These are phyloP conservation scores for Drosophila koepferae DNA, from an alignment of 2,888 invertebrate species.

Conservation along the genomic window DNA sequence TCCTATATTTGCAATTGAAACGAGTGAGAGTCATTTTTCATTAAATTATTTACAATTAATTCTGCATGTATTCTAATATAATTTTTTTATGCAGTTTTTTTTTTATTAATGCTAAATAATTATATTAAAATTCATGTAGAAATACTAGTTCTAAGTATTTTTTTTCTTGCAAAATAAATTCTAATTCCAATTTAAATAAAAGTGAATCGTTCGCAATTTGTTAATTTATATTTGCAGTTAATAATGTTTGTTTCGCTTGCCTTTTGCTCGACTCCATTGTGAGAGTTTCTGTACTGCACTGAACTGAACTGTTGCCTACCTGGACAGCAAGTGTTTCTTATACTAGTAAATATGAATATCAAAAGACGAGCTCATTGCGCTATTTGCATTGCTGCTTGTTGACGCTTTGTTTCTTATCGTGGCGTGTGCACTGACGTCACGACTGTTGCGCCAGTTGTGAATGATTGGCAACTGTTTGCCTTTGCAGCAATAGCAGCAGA, in stretches of 20 bases:
- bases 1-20: too few species aligned
- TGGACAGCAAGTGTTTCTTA: constrained; percentile 13
- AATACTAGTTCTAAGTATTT: not conserved
- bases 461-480: constrained; percentile 1
- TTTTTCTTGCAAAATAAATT: too few species aligned
- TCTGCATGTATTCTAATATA: too few species aligned
- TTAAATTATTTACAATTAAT: too few species aligned
- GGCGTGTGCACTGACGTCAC: constrained; percentile 18
- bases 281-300: not conserved
- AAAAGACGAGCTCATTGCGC: constrained; percentile 19
- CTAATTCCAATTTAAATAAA: too few species aligned
- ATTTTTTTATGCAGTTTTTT: too few species aligned
- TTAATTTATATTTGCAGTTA: not conserved
- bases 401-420: constrained; percentile 28
- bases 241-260: constrained; percentile 27
- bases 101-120: not conserved
- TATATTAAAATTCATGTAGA: not conserved
- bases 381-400: constrained; percentile 39
- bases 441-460: constrained; percentile 30
- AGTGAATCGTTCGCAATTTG: not conserved
- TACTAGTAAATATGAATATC: constrained; percentile 15
- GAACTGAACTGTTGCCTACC: constrained; percentile 33
- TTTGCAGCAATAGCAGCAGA: constrained; percentile 16
- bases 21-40: too few species aligned
- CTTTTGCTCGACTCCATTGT: constrained; percentile 49